A percentile compares a stretch with the other conserved stretches of the same genome.
These are phyloP conservation scores for rat (Rattus norvegicus) DNA, from an alignment of 2,113 vertebrate species.

Conservation along the genomic window DNA sequence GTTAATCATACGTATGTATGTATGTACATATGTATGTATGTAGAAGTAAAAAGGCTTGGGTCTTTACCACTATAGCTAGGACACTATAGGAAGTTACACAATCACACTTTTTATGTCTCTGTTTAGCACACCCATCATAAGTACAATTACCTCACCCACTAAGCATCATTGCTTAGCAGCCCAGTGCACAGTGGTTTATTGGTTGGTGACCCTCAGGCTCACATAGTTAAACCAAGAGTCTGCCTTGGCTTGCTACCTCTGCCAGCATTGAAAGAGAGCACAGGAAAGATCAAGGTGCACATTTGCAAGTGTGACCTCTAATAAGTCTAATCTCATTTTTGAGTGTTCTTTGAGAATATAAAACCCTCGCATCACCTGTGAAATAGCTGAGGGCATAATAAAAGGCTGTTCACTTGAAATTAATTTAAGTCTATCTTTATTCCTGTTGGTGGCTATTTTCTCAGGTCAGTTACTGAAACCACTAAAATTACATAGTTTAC, in stretches of 20 bases:
- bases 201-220: background rate
- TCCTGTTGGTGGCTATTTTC: background rate
- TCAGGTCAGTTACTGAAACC: background rate
- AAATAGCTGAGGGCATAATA: conserved; percentile 30
- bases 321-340: background rate
- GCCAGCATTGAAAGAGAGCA: background rate
- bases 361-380: background rate
- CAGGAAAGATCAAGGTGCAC: background rate
- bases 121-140: background rate
- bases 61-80: background rate
- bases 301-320: background rate
- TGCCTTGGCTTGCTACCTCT: background rate
- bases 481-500: background rate
- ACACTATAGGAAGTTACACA: background rate
- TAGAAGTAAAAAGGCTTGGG: background rate
- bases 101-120: background rate
- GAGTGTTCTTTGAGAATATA: background rate
- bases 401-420: conserved; percentile 29
- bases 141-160: background rate
- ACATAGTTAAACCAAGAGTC: background rate
- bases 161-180: background rate
- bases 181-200: too few relatives aligned
- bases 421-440: conserved; percentile 25
- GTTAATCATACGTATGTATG: background rate
- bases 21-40: background rate